phyloP scores from a whole-genome alignment of 2,888 invertebrate species.

The Pseudococcus jackbeardsleyi region DNA sequence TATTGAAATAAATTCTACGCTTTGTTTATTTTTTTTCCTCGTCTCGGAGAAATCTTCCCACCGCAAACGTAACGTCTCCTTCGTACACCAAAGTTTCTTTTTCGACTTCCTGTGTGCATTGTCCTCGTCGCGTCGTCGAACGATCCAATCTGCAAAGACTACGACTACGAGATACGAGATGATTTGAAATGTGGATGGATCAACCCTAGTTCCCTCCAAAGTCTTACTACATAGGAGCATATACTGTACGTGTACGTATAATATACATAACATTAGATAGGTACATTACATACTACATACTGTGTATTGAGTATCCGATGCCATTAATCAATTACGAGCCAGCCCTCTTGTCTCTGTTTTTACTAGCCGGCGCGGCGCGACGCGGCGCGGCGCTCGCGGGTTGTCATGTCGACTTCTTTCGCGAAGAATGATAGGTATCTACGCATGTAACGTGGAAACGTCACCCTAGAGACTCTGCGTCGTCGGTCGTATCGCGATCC shows the following conservation, averaged over 20 bases:
- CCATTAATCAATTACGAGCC: constrained; percentile 32
- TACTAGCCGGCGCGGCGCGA: constrained; percentile 38
- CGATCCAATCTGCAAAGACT: background rate
- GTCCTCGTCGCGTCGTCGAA: background rate
- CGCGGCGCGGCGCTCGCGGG: too few species aligned
- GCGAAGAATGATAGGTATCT: constrained; percentile 27
- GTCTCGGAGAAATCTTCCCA: background rate
- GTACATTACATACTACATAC: too few species aligned
- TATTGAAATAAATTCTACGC: constrained; percentile 34
- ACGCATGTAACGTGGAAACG: constrained; percentile 31
- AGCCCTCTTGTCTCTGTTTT: constrained; percentile 9
- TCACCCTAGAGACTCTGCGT: constrained; percentile 12
- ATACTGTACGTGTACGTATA: too few species aligned
- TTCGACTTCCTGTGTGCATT: background rate
- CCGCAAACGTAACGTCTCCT: background rate
- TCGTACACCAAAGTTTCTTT: background rate
- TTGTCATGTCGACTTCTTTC: constrained; percentile 37
- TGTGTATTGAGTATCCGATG: constrained; percentile 3
- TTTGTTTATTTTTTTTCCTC: constrained; percentile 32
- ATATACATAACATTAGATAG: too few species aligned
- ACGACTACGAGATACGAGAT: too few species aligned
- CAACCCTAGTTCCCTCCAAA: too few species aligned
- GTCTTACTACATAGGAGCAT: background rate
- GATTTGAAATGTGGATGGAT: too few species aligned
- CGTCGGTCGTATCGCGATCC: background rate